A percentile compares a stretch with the other conserved stretches of the same genome.
Conservation (phyloP, 2,113 vertebrate genomes). For the Mellivora capensis region DNA sequence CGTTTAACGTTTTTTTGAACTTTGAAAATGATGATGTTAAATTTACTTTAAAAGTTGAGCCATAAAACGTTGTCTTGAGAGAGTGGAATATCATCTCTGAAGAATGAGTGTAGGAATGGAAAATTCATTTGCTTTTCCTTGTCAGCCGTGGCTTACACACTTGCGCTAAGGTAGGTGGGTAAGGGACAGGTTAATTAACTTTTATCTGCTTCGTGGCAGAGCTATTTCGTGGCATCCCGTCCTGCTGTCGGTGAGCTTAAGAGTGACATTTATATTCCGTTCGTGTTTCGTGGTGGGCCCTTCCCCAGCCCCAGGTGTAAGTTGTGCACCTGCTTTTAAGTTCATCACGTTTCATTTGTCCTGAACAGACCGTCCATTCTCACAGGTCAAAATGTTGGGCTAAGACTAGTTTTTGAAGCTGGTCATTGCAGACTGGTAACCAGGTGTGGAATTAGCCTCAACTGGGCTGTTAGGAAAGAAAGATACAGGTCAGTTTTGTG, state of each 20-base stretch:
- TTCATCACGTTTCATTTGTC: neutral
- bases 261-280: neutral
- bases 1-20: neutral
- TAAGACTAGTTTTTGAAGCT: neutral
- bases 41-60: neutral
- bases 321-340: neutral
- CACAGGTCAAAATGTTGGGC: neutral
- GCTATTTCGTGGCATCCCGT: no score
- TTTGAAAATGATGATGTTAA: neutral
- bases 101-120: neutral
- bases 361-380: neutral
- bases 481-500: neutral
- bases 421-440: neutral
- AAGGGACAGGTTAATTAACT: neutral
- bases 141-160: neutral
- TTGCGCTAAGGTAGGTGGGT: neutral
- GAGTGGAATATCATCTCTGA: neutral
- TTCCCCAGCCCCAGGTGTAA: neutral
- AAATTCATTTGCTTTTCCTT: neutral
- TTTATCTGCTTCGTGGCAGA: neutral
- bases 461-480: neutral
- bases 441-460: neutral
- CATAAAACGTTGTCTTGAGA: neutral
- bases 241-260: neutral
- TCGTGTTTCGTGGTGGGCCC: accelerated